phyloP scores from a whole-genome alignment of 2,888 invertebrate species.

The Lysandra coridon region DNA sequence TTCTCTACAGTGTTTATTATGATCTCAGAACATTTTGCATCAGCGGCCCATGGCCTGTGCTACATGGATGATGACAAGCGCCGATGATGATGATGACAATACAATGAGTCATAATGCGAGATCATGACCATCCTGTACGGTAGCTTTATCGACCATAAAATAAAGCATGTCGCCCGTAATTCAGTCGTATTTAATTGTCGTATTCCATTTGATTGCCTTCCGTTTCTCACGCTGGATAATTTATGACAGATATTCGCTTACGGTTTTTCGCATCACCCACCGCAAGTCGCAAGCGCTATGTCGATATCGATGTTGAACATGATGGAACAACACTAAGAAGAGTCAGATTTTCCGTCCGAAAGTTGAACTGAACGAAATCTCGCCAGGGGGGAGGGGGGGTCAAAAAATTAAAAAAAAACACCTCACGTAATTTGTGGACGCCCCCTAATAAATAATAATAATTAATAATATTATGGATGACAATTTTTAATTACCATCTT shows the following conservation, averaged over 20 bases:
- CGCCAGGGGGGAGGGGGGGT: no score
- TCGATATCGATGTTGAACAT: not conserved
- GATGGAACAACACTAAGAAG: not conserved
- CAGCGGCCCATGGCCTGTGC: not conserved
- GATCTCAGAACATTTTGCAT: not conserved
- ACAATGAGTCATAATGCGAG: not conserved
- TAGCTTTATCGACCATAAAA: constrained; percentile 20
- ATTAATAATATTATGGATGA: no score
- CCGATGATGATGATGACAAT: constrained; percentile 2
- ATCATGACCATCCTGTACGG: constrained; percentile 19
- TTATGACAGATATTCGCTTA: constrained; percentile 5
- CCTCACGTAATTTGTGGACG: no score
- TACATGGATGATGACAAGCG: not conserved
- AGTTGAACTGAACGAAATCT: no score
- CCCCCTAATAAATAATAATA: no score
- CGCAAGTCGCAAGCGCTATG: not conserved
- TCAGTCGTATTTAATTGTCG: constrained; percentile 16
- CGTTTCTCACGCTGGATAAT: constrained; percentile 10
- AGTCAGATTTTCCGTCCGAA: not conserved
- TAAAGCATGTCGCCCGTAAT: constrained; percentile 16
- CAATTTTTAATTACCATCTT: no score
- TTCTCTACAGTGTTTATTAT: no score
- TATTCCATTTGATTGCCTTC: constrained; percentile 23
- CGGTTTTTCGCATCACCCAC: not conserved
- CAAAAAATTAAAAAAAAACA: no score